Evolutionary conservation across 2,888 invertebrate genomes (phyloP).

Genomic region (Drosophila anomelani): DNA sequence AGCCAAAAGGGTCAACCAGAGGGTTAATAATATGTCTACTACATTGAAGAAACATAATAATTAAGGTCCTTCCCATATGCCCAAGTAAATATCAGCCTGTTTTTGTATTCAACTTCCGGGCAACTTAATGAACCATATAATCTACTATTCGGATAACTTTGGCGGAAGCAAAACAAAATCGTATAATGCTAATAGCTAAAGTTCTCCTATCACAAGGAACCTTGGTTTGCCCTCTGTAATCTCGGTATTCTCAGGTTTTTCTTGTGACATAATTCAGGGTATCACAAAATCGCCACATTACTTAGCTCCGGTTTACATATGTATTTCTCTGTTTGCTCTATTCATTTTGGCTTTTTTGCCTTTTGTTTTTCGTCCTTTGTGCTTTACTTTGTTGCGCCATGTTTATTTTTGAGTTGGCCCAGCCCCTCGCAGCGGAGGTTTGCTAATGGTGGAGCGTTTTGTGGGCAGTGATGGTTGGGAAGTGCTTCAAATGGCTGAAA

Average conservation of each 20-base stretch:
- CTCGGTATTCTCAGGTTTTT: not conserved
- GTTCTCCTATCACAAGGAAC: not conserved
- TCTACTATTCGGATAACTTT: not conserved
- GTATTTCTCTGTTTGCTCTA: slow-evolving; percentile 44
- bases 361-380: slow-evolving; percentile 41
- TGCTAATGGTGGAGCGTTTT: slow-evolving; percentile 37
- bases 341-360: slow-evolving; percentile 43
- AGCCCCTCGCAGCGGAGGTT: slow-evolving; percentile 17
- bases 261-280: slow-evolving; percentile 17
- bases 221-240: slow-evolving; percentile 1
- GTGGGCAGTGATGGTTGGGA: slow-evolving; percentile 19
- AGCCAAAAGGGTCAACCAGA: not conserved
- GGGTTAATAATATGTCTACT: not conserved
- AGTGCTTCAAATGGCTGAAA: slow-evolving; percentile 44
- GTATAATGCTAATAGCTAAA: not conserved
- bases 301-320: slow-evolving; percentile 6
- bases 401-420: slow-evolving; percentile 41
- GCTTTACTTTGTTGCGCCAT: slow-evolving; percentile 46
- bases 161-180: slow-evolving; percentile 8
- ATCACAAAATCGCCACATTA: slow-evolving; percentile 7
- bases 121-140: not conserved
- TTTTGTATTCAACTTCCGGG: not conserved
- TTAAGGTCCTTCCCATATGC: not conserved
- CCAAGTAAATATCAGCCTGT: not conserved
- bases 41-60: not conserved